These are phyloP conservation scores for Burhinus bistriatus DNA, from an alignment of 2,113 vertebrate species.

Conservation along the genomic window DNA sequence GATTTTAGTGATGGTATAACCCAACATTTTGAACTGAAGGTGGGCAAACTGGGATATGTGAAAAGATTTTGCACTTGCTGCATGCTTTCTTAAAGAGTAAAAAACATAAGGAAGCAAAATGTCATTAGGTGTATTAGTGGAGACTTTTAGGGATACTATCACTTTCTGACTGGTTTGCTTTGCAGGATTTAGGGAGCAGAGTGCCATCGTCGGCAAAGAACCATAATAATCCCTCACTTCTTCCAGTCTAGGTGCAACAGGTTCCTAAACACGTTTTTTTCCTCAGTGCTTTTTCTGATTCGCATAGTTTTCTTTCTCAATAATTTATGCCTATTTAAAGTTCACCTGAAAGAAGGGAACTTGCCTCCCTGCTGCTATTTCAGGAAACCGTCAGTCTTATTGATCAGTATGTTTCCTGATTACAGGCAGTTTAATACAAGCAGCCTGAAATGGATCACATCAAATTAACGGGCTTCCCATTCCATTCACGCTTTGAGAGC, in stretches of 20 bases:
- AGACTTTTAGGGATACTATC: background rate
- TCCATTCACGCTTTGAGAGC: background rate
- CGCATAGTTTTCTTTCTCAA: background rate
- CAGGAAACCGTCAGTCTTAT: background rate
- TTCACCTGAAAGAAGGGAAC: background rate
- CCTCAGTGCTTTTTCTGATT: background rate
- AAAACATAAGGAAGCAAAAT: background rate
- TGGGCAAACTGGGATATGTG: background rate
- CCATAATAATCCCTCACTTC: background rate
- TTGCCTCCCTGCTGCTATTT: background rate
- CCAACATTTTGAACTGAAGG: background rate
- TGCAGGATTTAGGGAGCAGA: background rate
- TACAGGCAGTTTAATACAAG: background rate
- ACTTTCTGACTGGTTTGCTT: background rate
- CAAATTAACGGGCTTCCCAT: slow-evolving; percentile 27
- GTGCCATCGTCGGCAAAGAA: background rate
- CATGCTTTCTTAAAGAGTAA: background rate
- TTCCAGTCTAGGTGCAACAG: background rate
- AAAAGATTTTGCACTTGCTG: background rate
- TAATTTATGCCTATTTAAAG: background rate
- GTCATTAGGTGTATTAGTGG: background rate
- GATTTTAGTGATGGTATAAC: background rate
- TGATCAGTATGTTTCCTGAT: background rate
- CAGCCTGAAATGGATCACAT: background rate
- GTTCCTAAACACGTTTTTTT: background rate